Conservation (phyloP, 2,113 vertebrate species). For the Australoheros scitulus region DNA sequence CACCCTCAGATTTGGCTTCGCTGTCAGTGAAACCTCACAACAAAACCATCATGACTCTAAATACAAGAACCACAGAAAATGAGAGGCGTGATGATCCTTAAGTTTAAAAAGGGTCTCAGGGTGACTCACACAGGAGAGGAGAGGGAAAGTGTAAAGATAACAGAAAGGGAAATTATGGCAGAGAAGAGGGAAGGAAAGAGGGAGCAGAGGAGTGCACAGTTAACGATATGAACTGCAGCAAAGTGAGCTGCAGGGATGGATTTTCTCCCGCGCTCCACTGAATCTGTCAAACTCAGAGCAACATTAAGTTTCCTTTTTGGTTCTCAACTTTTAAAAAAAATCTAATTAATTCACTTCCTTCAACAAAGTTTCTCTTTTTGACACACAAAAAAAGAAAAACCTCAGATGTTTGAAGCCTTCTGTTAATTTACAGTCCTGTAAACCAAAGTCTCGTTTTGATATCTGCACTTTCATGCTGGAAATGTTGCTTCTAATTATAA, state of each 20-base stretch:
- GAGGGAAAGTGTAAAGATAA: neutral
- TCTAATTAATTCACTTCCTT: constrained; percentile 11
- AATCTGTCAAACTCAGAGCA: constrained; percentile 52
- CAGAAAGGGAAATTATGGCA: neutral
- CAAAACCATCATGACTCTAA: neutral
- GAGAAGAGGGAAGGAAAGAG: neutral
- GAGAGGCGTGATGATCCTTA: neutral
- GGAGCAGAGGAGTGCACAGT: neutral
- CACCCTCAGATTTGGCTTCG: neutral
- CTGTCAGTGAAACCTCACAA: neutral
- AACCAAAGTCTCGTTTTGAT: neutral
- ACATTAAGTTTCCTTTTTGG: constrained; percentile 24
- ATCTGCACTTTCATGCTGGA: neutral
- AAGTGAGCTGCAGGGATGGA: constrained; percentile 30
- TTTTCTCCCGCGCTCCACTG: constrained; percentile 39
- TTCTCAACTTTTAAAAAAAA: constrained; percentile 1
- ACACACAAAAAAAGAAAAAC: neutral
- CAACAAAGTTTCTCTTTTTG: constrained; percentile 29
- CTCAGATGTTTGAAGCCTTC: neutral
- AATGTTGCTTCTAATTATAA: constrained; percentile 2
- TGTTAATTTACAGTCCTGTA: neutral
- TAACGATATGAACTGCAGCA: constrained; percentile 21
- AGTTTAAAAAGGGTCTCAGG: neutral
- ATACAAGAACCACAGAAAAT: neutral
- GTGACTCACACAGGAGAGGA: neutral